phyloP scores from a whole-genome alignment of 2,797 vertebrate species.

The Peromyscus eremicus region DNA sequence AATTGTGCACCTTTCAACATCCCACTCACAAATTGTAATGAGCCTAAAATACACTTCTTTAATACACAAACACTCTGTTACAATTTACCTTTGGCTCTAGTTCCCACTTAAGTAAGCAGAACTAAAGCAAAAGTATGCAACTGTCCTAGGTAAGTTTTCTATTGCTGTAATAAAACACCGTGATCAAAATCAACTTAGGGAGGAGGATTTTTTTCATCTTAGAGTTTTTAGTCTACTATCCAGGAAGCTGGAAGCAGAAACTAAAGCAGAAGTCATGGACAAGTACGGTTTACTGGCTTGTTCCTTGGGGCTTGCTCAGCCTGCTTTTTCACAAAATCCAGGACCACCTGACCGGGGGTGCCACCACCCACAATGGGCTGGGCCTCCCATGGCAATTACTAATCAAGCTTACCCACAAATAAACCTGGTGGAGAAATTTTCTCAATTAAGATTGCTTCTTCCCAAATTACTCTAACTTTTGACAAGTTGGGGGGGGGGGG shows the following conservation, averaged over 20 bases:
- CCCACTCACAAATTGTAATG: neutral
- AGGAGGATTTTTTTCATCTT: neutral
- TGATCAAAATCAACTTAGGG: neutral
- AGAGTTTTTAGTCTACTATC: neutral
- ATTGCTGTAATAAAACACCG: neutral
- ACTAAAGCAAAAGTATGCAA: neutral
- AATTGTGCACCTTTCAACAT: neutral
- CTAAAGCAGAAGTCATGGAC: neutral
- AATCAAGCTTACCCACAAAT: neutral
- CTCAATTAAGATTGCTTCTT: neutral
- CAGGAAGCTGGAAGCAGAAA: neutral
- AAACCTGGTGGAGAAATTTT: neutral
- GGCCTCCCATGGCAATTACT: neutral
- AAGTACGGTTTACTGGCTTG: neutral
- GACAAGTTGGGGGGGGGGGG: neutral
- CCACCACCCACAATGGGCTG: neutral
- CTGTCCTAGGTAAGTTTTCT: neutral
- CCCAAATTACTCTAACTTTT: neutral
- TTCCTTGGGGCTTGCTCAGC: neutral
- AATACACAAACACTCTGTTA: neutral
- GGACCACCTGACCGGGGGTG: neutral
- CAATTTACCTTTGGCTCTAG: neutral
- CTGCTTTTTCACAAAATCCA: neutral
- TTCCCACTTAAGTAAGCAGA: neutral
- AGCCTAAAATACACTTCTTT: neutral